phyloP scores from a whole-genome alignment of 2,113 vertebrate genomes.

The Polyodon spathula region DNA sequence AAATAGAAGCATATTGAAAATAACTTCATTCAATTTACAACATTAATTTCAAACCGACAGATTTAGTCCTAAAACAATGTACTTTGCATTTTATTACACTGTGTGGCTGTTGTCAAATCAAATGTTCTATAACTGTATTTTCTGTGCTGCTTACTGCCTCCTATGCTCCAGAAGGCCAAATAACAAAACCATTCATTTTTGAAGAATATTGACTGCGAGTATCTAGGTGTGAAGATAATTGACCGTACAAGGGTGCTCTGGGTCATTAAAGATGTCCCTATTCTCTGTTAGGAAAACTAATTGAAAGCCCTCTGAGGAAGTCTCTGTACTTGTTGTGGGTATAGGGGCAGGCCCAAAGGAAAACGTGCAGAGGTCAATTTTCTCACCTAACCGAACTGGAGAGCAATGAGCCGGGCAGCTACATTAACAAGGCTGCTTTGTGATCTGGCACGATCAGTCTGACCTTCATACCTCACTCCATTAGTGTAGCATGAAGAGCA shows the following conservation, averaged over 20 bases:
- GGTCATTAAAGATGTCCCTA: slow-evolving; percentile 17
- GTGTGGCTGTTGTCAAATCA: too few relatives aligned
- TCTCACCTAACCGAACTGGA: slow-evolving; percentile 21
- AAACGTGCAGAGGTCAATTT: slow-evolving; percentile 20
- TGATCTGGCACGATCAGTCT: slow-evolving; percentile 6
- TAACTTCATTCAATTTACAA: too few relatives aligned
- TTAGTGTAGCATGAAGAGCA: slow-evolving; percentile 15
- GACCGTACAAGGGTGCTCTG: slow-evolving; percentile 8
- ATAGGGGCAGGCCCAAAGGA: slow-evolving; percentile 8
- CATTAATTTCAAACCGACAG: too few relatives aligned
- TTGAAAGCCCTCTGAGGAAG: slow-evolving; percentile 9
- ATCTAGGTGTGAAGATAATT: slow-evolving; percentile 15
- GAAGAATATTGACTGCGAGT: not conserved
- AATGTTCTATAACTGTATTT: too few relatives aligned
- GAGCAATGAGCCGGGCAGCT: slow-evolving; percentile 18
- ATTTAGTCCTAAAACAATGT: too few relatives aligned
- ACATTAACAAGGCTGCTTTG: slow-evolving; percentile 16
- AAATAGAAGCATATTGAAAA: too few relatives aligned
- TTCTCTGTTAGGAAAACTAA: slow-evolving; percentile 14
- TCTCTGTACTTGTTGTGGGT: slow-evolving; percentile 5
- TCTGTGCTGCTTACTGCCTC: too few relatives aligned
- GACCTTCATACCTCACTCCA: slow-evolving; percentile 16
- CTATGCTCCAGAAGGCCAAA: too few relatives aligned
- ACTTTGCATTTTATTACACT: too few relatives aligned
- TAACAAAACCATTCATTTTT: too few relatives aligned